Conservation (phyloP, 2,888 invertebrate genomes). For the Gisinianus flammeolus region DNA sequence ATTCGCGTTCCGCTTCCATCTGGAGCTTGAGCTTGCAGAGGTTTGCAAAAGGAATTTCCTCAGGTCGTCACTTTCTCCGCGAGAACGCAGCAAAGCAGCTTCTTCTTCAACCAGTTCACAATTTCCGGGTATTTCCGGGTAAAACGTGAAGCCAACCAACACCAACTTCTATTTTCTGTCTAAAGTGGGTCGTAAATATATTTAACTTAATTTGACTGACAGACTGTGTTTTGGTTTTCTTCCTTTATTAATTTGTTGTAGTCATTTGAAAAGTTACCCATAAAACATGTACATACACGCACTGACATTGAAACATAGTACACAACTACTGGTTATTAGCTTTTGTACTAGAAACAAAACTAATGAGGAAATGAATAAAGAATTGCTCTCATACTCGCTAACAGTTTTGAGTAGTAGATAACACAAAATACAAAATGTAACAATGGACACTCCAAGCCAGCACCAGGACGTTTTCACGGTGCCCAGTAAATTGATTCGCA, state of each 20-base stretch:
- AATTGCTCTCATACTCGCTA: neutral
- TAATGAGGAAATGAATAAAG: neutral
- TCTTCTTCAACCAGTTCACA: no score
- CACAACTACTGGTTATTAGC: neutral
- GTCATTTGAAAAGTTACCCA: neutral
- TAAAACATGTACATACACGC: neutral
- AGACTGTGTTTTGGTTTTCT: neutral
- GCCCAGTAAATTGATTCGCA: slow-evolving; percentile 17
- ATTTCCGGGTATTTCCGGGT: no score
- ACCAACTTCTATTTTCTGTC: no score
- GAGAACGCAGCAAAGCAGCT: no score
- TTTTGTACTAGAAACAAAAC: slow-evolving; percentile 14
- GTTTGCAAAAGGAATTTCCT: no score
- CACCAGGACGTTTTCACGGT: slow-evolving; percentile 17
- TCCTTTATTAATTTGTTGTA: neutral
- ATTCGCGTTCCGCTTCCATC: no score
- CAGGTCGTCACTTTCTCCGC: no score
- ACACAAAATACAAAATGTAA: neutral
- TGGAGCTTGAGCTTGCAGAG: no score
- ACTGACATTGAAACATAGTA: slow-evolving; percentile 13
- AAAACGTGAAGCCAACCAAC: no score
- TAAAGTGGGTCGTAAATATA: no score
- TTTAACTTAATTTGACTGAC: neutral
- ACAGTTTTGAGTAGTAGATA: slow-evolving; percentile 8
- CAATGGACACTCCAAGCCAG: slow-evolving; percentile 3